These are phyloP conservation scores for Popillia japonica DNA, from an alignment of 1,140 invertebrate species.

Conservation along the genomic window DNA sequence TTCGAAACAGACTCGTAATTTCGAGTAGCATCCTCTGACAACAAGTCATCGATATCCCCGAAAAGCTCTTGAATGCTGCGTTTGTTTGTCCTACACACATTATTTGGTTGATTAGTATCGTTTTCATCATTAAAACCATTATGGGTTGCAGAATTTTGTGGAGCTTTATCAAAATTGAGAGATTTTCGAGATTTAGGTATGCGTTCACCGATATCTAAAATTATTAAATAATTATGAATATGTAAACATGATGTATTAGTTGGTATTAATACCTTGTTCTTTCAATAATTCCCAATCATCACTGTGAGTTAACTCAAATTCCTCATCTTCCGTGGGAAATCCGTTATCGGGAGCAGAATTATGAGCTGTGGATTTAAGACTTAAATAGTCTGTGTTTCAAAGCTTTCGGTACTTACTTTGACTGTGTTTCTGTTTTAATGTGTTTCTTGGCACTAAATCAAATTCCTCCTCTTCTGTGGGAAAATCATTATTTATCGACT, in stretches of 20 bases:
- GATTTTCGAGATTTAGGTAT: conserved; percentile 50
- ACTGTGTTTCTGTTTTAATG: too few relatives aligned
- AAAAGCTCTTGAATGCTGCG: conserved; percentile 72
- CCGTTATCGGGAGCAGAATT: conserved; percentile 60
- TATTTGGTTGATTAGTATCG: neutral
- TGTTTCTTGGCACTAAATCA: conserved; percentile 62
- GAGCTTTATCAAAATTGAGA: conserved; percentile 43
- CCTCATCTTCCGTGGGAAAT: conserved; percentile 78
- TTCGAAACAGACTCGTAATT: conserved; percentile 28
- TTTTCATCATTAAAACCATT: conserved; percentile 49
- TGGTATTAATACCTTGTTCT: conserved; percentile 63
- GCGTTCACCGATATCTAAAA: conserved; percentile 32
- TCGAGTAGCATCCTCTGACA: conserved; percentile 57
- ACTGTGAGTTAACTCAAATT: conserved; percentile 76
- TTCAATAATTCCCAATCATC: conserved; percentile 75
- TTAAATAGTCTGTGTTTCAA: too few relatives aligned
- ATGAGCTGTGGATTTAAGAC: conserved; percentile 55
- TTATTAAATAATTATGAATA: neutral
- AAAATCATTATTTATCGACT: neutral
- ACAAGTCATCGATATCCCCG: conserved; percentile 73
- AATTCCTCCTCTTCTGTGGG: conserved; percentile 58
- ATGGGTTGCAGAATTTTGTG: conserved; percentile 4
- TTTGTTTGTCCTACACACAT: conserved; percentile 59
- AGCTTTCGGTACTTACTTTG: too few relatives aligned
- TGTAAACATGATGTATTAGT: too few relatives aligned